These are phyloP conservation scores for Calycopis cecrops DNA, from an alignment of 1,140 invertebrate genomes.

Conservation along the genomic window DNA sequence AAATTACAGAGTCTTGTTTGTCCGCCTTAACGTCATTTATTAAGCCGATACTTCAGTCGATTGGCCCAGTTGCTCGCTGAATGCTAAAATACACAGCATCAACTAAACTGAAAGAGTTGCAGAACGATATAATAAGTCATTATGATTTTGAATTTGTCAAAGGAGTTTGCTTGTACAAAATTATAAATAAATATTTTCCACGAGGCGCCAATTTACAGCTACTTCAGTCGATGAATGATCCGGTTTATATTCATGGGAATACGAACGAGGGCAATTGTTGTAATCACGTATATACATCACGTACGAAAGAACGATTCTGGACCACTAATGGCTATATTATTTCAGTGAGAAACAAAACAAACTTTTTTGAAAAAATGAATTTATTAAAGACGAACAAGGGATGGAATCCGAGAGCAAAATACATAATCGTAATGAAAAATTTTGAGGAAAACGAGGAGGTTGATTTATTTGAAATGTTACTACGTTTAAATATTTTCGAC, in stretches of 20 bases:
- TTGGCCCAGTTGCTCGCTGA: too few relatives aligned
- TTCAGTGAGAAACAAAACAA: not conserved
- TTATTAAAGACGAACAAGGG: not conserved
- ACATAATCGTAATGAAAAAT: constrained; percentile 20
- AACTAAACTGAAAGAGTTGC: not conserved
- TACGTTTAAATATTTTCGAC: constrained; percentile 13
- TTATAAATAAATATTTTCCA: not conserved
- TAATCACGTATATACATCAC: not conserved
- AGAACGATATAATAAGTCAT: not conserved
- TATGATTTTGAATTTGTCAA: not conserved
- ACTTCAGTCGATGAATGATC: not conserved
- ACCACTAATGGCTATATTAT: constrained; percentile 4
- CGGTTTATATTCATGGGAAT: not conserved
- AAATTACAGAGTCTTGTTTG: too few relatives aligned
- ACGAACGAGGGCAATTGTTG: not conserved
- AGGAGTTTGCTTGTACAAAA: not conserved
- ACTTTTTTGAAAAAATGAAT: not conserved
- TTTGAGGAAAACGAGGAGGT: constrained; percentile 13
- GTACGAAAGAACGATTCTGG: not conserved
- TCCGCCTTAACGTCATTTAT: too few relatives aligned
- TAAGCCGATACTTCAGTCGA: too few relatives aligned
- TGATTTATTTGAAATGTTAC: constrained; percentile 22
- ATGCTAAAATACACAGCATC: not conserved
- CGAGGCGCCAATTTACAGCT: not conserved
- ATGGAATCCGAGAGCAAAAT: constrained; percentile 12